Evolutionary conservation across 1,140 invertebrate species (phyloP).

Genomic region (Drosophila pachea): DNA sequence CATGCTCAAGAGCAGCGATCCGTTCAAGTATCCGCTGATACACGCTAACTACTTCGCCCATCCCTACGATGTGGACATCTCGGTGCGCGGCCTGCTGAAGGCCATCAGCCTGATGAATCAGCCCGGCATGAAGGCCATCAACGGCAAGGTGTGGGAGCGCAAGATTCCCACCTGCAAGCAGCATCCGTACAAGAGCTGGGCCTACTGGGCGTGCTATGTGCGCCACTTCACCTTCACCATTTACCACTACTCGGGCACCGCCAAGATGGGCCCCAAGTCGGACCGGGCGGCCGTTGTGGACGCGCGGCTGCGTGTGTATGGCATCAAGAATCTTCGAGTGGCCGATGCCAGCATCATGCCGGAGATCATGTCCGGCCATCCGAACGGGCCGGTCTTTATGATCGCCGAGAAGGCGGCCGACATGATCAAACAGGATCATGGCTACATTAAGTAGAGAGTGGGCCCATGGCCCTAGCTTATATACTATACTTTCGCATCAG

Average conservation of each 20-base stretch:
- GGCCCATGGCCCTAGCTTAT: slow-evolving; percentile 24
- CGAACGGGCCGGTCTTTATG: slow-evolving; percentile 84
- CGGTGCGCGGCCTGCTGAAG: slow-evolving; percentile 83
- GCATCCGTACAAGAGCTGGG: slow-evolving; percentile 82
- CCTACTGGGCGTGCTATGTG: slow-evolving; percentile 87
- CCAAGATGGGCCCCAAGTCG: slow-evolving; percentile 88
- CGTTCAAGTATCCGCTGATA: slow-evolving; percentile 88
- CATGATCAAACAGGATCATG: slow-evolving; percentile 82
- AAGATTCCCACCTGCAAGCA: slow-evolving; percentile 84
- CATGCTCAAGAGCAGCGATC: slow-evolving; percentile 84
- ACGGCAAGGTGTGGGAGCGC: slow-evolving; percentile 82
- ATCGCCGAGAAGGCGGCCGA: slow-evolving; percentile 86
- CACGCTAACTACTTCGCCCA: slow-evolving; percentile 87
- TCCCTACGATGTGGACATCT: slow-evolving; percentile 83
- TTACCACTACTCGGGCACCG: slow-evolving; percentile 89
- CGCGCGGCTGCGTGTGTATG: slow-evolving; percentile 84
- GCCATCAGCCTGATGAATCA: slow-evolving; percentile 82
- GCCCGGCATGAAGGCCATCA: slow-evolving; percentile 81
- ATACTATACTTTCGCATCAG: slow-evolving; percentile 37
- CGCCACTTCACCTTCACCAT: slow-evolving; percentile 85
- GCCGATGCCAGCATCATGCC: slow-evolving; percentile 88
- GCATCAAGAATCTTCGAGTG: slow-evolving; percentile 85
- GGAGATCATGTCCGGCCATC: slow-evolving; percentile 83
- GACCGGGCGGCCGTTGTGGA: slow-evolving; percentile 87
- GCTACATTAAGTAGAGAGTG: slow-evolving; percentile 68